Evolutionary conservation across 2,113 vertebrate species (phyloP), one percentile per base, ranked within the genome.

Genomic region (Empidonax traillii): DNA sequence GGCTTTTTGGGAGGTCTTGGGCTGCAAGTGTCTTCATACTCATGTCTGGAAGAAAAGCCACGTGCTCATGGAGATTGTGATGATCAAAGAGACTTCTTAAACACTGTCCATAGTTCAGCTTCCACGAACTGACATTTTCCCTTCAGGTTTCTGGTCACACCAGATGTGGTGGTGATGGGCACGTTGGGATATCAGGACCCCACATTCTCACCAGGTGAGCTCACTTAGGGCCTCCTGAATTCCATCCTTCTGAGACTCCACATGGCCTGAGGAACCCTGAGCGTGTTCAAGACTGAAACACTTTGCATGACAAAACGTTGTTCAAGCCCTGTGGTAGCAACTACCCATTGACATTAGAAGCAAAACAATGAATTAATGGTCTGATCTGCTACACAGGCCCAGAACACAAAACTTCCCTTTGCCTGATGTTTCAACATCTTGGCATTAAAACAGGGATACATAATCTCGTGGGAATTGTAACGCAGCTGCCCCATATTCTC

Each of bases 141-240:
- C 30, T 71, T 67, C 52, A 58, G 24, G 18, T 69, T 47, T 61
- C 11, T 28, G 14, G 23, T 39, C 46, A 22, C 15, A 12, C 11
- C 14, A 76, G 13, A 1, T 4, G 22, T 68, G 14, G 22, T 68
- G 14, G 21, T 21, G 44, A 56, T 53, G n/a, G 49, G 28, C 5
- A 9, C 59, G 43, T 5, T n/a, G 23, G 31, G 46, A 74, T 27
- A 41, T 41, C 10, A 24, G 30, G 41, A 78, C 3, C 31, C 24
- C 24, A 33, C 0, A 0, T 33, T 65, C 53, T 39, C 19, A 23
- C 9, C 27, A 2, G 0, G 1, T n/a, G 14, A 77, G 3, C 27
- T 82, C 55, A 33, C 18, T 66, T 35, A 20, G 28, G 19, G 59
- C 6, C 12, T 88, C 1, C 21, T 10, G 28, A 41, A 53, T 71